Conservation (phyloP, 2,113 vertebrate genomes). For the Leiothrix lutea region DNA sequence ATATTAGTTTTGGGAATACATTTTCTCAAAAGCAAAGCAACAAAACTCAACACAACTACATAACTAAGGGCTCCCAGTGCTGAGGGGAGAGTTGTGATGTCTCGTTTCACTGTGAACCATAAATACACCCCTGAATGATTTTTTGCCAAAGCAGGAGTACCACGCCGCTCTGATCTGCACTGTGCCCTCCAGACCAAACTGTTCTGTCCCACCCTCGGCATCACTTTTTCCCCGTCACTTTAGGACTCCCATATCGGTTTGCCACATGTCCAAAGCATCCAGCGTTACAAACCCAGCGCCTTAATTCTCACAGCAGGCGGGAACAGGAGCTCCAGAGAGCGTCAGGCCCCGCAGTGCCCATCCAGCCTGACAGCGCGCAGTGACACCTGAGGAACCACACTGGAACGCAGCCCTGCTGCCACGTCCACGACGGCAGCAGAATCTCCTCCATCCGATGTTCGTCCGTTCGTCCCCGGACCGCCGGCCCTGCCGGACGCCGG, state of each 20-base stretch:
- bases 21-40: neutral
- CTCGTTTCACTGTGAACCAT: neutral
- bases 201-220: neutral
- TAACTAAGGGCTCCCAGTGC: neutral
- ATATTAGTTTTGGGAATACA: neutral
- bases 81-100: neutral
- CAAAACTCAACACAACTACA: neutral
- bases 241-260: too few relatives aligned
- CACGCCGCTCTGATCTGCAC: fast-evolving
- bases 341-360: fast-evolving
- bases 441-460: fast-evolving
- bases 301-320: fast-evolving
- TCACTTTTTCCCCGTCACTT: fast-evolving
- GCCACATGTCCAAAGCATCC: neutral
- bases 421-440: fast-evolving
- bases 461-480: neutral
- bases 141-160: neutral
- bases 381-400: fast-evolving
- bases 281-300: neutral
- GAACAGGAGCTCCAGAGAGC: fast-evolving
- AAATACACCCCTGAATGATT: fast-evolving
- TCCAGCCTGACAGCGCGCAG: fast-evolving
- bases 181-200: fast-evolving
- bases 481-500: neutral
- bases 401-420: fast-evolving